Evolutionary conservation across 2,888 invertebrate species (phyloP), one percentile per base, ranked within the genome.

Genomic region (Hipparchia semele): DNA sequence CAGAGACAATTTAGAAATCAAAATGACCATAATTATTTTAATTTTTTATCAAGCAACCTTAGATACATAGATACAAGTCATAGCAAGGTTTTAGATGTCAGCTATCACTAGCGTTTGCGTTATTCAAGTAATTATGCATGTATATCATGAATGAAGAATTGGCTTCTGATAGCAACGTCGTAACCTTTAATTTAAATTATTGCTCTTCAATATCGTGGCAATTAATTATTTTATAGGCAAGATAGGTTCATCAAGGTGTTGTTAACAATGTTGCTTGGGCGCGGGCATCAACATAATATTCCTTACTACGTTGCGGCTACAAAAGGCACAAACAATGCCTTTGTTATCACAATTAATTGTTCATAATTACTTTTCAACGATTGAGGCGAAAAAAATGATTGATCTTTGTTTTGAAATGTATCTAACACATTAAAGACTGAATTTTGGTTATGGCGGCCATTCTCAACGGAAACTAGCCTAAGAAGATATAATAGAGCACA

Each of bases 191-290:
- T 23, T 64, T 23, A 45, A 54, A 66, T 49, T 23, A 51, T 39
- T 49, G 33, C 12, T 69, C n/a, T 23, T 70, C 45, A 70, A 53
- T 67, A 65, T 9, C 53, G 9, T 53, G 45, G 23, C 77, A 78
- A 76, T 75, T 68, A 75, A 65, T 70, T 60, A 13, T 70, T 51
- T 65, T 72, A 65, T 58, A 45, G 59, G 65, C 53, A 56, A 7
- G 64, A 59, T 60, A 49, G 60, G n/a, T 64, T 62, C 13, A 56
- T 54, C 70, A 70, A 70, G 60, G 45, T 23, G 58, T 67, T 23
- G 58, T 67, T 58, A 58, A 70, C 58, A 72, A 73, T 53, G 65
- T 72, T 23, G 23, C 23, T 23, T 23, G 23, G 23, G 23, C 23
- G 23, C 23, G 23, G 23, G 23, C 23, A 23, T 23, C 23, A 23